Base-by-base conservation (phyloP, 2,888 invertebrate species). In the Drosophila buzzatii region DNA sequence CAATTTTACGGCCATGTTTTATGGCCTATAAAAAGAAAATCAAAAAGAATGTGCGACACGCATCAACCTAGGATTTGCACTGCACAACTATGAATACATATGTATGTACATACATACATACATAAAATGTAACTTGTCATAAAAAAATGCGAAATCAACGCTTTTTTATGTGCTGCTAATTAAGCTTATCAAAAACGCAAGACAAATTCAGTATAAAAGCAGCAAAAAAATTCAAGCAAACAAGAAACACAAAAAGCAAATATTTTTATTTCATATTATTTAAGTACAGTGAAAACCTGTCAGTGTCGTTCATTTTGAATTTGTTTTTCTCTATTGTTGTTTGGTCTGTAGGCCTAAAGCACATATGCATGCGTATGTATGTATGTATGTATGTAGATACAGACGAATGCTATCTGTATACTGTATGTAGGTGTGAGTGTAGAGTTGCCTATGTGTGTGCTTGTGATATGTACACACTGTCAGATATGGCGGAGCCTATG, bases 131-230 rank as follows among this genome's bases (percentile, higher is more conserved):
- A 52, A 52, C 49, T 58, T 60, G 42, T 47, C 45, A 45, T 47
- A 18, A n/a, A 49, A 49, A 47, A 52, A 65, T 60, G 58, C 58
- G 51, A 52, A 73, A 66, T 65, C 58, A 60, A 45, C 60, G 64
- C 49, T 65, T 77, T 84, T 84, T 84, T 82, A 72, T 79, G 70
- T 78, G 67, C 70, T 82, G 71, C 71, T 87, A 87, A 87, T 87
- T 74, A 79, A 62, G 79, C 71, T 87, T 85, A 85, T 85, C 81
- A 87, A 72, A 73, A 79, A 33, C 56, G 64, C 66, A 49, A 73
- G 52, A 69, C 47, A 63, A 45, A 62, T 63, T 75, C 58, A 65
- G 62, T 72, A 65, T 23, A 41, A 68, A 58, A 58, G 70, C 49
- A 27, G 53, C 0, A 65, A 39, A 61, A 41, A 56, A 16, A 23